These are phyloP conservation scores for Aselliscus stoliczkanus DNA, from an alignment of 2,797 vertebrate genomes.

Conservation along the genomic window DNA sequence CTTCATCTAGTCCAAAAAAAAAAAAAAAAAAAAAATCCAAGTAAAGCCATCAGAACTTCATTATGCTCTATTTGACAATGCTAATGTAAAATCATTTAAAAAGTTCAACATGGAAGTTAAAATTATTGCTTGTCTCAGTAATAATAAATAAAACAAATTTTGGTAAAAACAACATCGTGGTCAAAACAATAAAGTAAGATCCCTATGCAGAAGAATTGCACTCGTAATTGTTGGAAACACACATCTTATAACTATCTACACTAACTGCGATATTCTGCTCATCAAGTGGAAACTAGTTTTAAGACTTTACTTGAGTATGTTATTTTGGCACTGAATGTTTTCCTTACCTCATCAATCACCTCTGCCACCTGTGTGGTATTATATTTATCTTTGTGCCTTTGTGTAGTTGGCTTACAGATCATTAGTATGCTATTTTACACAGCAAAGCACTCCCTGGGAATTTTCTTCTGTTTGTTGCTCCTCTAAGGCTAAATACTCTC, in stretches of 20 bases:
- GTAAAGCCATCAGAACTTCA: neutral
- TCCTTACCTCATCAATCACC: neutral
- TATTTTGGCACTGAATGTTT: neutral
- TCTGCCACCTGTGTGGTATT: neutral
- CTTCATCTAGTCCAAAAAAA: neutral
- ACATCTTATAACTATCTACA: neutral
- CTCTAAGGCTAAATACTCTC: neutral
- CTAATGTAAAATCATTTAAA: neutral
- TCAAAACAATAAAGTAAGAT: neutral
- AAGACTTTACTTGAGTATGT: neutral
- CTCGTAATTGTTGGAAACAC: neutral
- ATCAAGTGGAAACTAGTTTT: neutral
- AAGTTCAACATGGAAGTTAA: neutral
- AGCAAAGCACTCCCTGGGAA: neutral
- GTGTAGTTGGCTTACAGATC: neutral
- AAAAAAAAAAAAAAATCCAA: neutral
- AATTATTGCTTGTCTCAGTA: neutral
- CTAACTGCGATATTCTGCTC: neutral
- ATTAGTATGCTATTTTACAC: neutral
- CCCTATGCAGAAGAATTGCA: neutral
- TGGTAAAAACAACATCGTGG: neutral
- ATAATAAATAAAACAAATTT: neutral
- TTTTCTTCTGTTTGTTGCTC: neutral
- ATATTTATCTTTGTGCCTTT: neutral
- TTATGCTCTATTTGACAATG: neutral